phyloP scores from a whole-genome alignment of 2,113 vertebrate species.

The Labrus mixtus region DNA sequence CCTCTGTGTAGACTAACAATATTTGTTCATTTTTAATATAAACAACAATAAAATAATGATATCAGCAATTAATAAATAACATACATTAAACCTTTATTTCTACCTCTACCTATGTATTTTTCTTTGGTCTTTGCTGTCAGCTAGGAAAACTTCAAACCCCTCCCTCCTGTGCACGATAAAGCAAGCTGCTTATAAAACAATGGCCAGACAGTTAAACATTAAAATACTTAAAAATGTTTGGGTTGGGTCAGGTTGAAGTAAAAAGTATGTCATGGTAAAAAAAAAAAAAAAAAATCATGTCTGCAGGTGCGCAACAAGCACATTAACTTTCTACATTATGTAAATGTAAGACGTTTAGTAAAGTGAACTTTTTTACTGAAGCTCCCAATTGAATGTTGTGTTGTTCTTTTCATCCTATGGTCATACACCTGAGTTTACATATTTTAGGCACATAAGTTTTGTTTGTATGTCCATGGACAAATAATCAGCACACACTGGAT shows the following conservation, averaged over 20 bases:
- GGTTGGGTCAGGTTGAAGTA: slow-evolving; percentile 23
- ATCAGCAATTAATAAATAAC: slow-evolving; percentile 40
- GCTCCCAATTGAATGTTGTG: not conserved
- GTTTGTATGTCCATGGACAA: not conserved
- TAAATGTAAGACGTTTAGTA: not conserved
- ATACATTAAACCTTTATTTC: slow-evolving; percentile 49
- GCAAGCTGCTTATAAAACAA: slow-evolving; percentile 46
- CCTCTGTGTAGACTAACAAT: not conserved
- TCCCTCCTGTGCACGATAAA: slow-evolving; percentile 32
- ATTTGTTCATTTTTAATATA: not conserved
- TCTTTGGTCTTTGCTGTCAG: slow-evolving; percentile 62
- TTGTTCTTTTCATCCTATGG: not conserved
- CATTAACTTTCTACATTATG: not conserved
- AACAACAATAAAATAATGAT: no score
- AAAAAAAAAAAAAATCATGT: not conserved
- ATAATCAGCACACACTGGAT: not conserved
- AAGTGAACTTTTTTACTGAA: not conserved
- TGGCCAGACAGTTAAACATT: slow-evolving; percentile 59
- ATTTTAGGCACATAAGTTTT: not conserved
- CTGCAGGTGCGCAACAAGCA: not conserved
- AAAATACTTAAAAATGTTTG: slow-evolving; percentile 59
- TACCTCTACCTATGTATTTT: slow-evolving; percentile 58
- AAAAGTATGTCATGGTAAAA: not conserved
- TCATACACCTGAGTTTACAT: not conserved
- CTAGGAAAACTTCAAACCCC: slow-evolving; percentile 3